Conservation (phyloP, 92 coral and sea anemone species). For the Epizoanthus illoricatus region DNA sequence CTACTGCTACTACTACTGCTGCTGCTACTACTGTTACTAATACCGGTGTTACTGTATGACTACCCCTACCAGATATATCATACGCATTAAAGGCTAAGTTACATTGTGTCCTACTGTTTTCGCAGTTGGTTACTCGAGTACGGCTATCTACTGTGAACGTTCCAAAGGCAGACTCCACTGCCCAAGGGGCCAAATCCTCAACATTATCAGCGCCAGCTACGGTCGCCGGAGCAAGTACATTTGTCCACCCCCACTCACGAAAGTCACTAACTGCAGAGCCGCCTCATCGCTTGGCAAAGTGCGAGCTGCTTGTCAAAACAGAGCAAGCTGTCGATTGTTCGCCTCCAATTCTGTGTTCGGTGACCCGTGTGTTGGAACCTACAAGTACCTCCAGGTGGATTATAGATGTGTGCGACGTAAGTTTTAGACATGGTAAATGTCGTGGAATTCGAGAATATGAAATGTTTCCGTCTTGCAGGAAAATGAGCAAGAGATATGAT, state of each 20-base stretch:
- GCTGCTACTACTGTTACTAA: no score
- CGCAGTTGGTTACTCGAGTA: background rate
- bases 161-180: background rate
- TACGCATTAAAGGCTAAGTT: no score
- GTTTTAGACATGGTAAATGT: background rate
- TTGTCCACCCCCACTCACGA: background rate
- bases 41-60: no score
- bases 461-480: no score
- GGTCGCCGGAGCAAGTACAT: background rate
- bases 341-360: no score
- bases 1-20: no score
- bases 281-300: background rate
- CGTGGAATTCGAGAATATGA: no score
- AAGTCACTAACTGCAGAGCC: constrained; percentile 13
- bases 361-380: background rate
- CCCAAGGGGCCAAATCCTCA: background rate
- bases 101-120: no score
- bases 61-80: no score
- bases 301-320: background rate
- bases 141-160: background rate
- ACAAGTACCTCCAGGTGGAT: constrained; percentile 24
- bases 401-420: background rate
- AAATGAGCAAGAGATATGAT: no score
- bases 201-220: constrained; percentile 16
- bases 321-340: background rate